Conservation (phyloP, 1,140 invertebrate species). For the Parapsyche elsis region DNA sequence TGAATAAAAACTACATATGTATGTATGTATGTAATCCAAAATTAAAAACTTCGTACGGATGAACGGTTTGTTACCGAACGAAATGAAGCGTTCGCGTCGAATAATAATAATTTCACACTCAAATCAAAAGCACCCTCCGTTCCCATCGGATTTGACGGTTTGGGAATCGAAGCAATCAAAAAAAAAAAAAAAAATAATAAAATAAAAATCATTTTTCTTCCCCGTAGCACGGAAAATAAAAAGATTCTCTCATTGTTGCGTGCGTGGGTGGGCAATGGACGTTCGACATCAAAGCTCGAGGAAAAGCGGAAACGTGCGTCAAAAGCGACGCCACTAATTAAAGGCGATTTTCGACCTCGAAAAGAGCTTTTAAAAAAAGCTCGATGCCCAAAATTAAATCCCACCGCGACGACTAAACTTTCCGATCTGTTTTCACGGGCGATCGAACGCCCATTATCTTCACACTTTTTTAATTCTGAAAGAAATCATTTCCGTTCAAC, state of each 20-base stretch:
- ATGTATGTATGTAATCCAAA: no score
- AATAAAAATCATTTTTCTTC: background rate
- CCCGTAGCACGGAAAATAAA: background rate
- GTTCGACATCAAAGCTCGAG: background rate
- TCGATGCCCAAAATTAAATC: background rate
- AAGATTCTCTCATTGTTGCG: no score
- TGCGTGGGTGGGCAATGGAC: background rate
- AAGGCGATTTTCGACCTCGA: background rate
- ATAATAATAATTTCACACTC: background rate
- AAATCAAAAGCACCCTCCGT: background rate
- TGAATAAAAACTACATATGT: no score
- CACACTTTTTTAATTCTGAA: no score
- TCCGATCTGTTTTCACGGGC: background rate
- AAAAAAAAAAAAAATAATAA: no score
- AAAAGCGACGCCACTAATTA: constrained; percentile 18
- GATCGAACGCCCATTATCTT: no score
- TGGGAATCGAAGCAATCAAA: background rate
- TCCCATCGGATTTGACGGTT: background rate
- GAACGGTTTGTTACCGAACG: no score
- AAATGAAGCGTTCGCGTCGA: background rate
- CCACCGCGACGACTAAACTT: no score
- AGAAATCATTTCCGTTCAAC: no score
- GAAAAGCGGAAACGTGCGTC: background rate
- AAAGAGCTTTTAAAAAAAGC: background rate
- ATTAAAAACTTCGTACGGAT: no score